Conservation (phyloP, 2,797 vertebrate species). For the Liparis tanakae region DNA sequence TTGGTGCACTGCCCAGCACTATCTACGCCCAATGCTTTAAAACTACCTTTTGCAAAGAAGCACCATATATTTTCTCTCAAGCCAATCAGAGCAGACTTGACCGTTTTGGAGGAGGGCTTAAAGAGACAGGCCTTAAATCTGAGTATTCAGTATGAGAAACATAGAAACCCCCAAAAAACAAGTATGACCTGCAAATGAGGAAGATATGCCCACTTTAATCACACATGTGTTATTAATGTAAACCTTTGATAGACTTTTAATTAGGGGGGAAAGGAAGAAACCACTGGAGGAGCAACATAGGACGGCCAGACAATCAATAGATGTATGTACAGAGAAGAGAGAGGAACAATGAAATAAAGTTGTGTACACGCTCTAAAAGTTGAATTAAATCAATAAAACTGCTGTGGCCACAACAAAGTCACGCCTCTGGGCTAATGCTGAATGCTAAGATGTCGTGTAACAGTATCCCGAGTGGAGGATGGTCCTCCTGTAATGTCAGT, state of each 20-base stretch:
- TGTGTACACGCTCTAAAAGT: background rate
- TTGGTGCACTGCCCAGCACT: background rate
- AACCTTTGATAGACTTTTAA: background rate
- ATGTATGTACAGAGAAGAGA: background rate
- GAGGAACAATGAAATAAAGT: background rate
- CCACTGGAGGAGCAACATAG: background rate
- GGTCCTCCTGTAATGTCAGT: background rate
- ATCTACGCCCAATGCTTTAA: background rate
- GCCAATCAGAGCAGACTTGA: background rate
- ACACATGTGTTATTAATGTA: background rate
- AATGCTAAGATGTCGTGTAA: background rate
- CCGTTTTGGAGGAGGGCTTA: background rate
- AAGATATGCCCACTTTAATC: no score
- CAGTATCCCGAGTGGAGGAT: background rate
- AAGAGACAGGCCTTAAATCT: background rate
- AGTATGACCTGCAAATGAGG: no score
- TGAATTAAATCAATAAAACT: background rate
- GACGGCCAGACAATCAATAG: background rate
- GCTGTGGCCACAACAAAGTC: background rate
- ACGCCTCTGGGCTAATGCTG: background rate
- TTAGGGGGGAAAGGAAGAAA: background rate
- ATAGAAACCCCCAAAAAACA: no score
- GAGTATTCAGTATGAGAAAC: background rate
- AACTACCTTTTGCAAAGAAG: background rate
- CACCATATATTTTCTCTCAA: background rate